Evolutionary conservation across 2,113 vertebrate species (phyloP).

Genomic region (Eira barbara): DNA sequence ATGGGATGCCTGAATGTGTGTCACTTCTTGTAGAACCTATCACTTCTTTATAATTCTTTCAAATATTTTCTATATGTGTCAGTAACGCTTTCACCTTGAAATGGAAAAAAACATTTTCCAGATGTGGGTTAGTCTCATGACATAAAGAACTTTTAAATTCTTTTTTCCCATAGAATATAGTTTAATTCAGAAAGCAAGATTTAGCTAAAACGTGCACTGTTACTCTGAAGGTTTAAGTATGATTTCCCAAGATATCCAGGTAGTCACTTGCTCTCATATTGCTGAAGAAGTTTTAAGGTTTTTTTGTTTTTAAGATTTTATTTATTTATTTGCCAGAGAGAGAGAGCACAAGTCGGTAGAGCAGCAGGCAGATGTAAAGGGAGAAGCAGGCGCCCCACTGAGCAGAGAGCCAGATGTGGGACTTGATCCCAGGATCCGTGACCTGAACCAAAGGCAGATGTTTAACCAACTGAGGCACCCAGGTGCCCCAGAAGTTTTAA

Average conservation of each 20-base stretch:
- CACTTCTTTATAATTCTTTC: neutral
- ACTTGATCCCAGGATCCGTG: too few species aligned
- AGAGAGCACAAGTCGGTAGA: too few species aligned
- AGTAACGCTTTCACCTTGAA: conserved; percentile 16
- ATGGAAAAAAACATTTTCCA: neutral
- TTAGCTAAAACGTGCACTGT: neutral
- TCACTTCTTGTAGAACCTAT: neutral
- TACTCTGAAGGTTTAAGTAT: neutral
- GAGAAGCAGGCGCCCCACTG: too few species aligned
- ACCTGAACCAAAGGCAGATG: too few species aligned
- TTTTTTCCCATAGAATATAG: neutral
- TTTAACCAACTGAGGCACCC: too few species aligned
- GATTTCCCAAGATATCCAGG: neutral
- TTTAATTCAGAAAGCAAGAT: conserved; percentile 9
- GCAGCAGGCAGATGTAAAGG: too few species aligned
- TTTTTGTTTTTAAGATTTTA: too few species aligned
- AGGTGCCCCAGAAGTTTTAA: neutral
- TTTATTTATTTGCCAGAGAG: too few species aligned
- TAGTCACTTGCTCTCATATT: neutral
- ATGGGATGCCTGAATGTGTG: neutral
- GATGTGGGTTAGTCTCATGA: neutral
- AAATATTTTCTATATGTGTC: conserved; percentile 8
- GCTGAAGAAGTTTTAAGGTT: neutral
- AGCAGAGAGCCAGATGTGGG: too few species aligned
- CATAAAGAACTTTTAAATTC: neutral